Percentiles rank a stretch among this genome's conserved stretches.
phyloP scores from a whole-genome alignment of 2,113 vertebrate species.

The Fregata magnificens region DNA sequence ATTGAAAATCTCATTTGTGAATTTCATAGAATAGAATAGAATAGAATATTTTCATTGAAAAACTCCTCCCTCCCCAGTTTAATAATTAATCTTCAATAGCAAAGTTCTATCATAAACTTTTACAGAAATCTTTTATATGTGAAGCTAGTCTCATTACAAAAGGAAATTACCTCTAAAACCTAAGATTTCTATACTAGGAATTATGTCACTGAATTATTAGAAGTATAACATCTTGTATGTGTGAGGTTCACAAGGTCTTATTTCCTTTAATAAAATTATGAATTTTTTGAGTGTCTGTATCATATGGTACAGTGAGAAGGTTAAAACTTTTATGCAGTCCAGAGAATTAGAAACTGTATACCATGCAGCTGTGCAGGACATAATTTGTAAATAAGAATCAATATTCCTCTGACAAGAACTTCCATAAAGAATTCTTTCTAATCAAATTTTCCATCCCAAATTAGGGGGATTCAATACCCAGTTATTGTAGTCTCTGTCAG shows the following conservation, averaged over 20 bases:
- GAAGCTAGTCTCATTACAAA: neutral
- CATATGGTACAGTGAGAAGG: neutral
- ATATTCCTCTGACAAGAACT: neutral
- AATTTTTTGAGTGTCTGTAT: neutral
- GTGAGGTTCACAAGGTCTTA: neutral
- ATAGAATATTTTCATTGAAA: neutral
- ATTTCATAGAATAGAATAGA: neutral
- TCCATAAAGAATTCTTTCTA: neutral
- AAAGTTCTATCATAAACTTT: neutral
- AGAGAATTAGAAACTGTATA: neutral
- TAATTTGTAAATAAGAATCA: slow-evolving; percentile 17
- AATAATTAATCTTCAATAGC: neutral
- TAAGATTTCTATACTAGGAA: neutral
- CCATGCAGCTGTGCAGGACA: neutral
- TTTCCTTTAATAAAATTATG: neutral
- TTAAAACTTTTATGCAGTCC: neutral
- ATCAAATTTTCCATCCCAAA: neutral
- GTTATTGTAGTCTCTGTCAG: neutral
- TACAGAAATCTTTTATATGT: neutral
- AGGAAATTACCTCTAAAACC: neutral
- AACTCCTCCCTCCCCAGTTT: neutral
- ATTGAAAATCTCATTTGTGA: neutral
- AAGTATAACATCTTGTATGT: neutral
- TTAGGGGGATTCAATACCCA: neutral
- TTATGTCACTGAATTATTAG: neutral